Base-by-base conservation (phyloP, 1,140 invertebrate genomes). In the Parapsyche elsis region DNA sequence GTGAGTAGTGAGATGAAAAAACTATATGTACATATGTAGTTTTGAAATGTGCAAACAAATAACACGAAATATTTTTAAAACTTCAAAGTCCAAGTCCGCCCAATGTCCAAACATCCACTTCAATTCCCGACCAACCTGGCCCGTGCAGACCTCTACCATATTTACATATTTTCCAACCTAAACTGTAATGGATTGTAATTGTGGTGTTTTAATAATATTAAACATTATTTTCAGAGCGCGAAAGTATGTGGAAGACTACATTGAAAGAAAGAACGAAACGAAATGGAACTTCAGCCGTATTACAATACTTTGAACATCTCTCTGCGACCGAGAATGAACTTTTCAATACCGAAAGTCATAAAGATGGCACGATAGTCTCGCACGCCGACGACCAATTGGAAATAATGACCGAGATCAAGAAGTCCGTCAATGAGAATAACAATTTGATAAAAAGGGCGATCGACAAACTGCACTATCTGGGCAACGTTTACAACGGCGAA, bases 341-440 rank as follows among this genome's bases (percentile, higher is more conserved):
- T 23, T n/a, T 59, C 16, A 61, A 46, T 1, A 4, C 10, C 5
- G n/a, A 38, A 24, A 67, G 9, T 26, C 5, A 19, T 10, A 79
- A 71, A 49, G 46, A 53, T 70, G 81, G 74, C 9, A 81, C 83
- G 49, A 81, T 84, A 26, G 85, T 86, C 26, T 53, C 73, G 64
- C 86, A 88, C 46, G 82, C 87, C 5, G 84, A 84, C n/a, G 84
- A 82, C 7, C 87, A 88, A 77, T 81, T 89, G 9, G 82, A 87
- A 80, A 80, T 88, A 16, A 79, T 89, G 19, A 87, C 86, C 0
- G 86, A 88, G 85, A 89, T 89, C 30, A 88, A 89, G n/a, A 87
- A 88, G 73, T 85, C 84, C n/a, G 88, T 89, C 26, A 87, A 84
- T 24, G 86, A 88, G 81, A 89, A 88, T 57, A 88, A 89, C 75